Percentiles rank a stretch among this genome's conserved stretches.
Conservation (phyloP, 2,113 vertebrate genomes). For the Puffinus mauretanicus region DNA sequence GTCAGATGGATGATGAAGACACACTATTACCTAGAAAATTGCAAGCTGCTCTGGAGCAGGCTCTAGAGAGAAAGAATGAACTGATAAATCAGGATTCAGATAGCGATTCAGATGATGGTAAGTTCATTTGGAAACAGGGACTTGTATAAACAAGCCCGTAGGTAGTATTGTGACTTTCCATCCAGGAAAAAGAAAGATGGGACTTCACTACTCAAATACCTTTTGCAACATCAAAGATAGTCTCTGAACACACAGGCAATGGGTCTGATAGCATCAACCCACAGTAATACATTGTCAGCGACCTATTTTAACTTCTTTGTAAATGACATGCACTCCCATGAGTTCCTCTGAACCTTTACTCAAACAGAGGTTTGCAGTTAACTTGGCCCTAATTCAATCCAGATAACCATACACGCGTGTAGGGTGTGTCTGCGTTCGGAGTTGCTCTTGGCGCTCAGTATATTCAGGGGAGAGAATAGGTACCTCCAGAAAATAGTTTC, state of each 20-base stretch:
- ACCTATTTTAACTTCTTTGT: not conserved
- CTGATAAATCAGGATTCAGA: slow-evolving; percentile 96
- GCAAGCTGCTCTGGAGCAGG: slow-evolving; percentile 96
- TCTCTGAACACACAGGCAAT: not conserved
- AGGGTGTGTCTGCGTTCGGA: not conserved
- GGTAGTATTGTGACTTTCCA: not conserved
- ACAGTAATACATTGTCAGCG: not conserved
- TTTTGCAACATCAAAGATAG: not conserved
- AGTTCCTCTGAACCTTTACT: not conserved
- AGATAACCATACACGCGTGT: not conserved
- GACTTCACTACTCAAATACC: not conserved
- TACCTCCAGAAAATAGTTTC: not conserved
- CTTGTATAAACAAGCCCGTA: not conserved
- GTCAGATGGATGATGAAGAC: slow-evolving; percentile 97
- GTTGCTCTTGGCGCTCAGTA: not conserved
- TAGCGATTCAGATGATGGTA: slow-evolving; percentile 98
- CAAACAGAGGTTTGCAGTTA: not conserved
- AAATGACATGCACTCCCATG: not conserved
- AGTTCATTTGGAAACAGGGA: slow-evolving; percentile 37
- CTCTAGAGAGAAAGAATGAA: slow-evolving; percentile 94
- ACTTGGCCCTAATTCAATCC: not conserved
- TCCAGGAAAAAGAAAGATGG: not conserved
- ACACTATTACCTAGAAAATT: slow-evolving; percentile 95
- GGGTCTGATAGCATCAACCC: not conserved
- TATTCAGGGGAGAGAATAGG: not conserved